Percentiles rank a stretch among this genome's conserved stretches.
phyloP scores from a whole-genome alignment of 1,140 invertebrate genomes.

The Leptopilina boulardi region DNA sequence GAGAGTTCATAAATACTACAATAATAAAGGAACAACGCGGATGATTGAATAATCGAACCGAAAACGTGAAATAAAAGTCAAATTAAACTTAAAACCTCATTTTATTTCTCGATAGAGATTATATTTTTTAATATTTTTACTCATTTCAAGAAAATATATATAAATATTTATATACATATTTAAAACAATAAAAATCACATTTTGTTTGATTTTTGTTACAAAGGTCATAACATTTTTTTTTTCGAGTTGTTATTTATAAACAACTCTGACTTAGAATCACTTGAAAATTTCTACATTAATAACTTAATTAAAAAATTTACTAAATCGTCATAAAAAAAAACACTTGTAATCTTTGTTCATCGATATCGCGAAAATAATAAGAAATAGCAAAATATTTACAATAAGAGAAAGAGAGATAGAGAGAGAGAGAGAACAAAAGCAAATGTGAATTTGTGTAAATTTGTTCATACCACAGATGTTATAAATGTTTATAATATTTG shows the following conservation, averaged over 20 bases:
- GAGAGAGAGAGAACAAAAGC: too few species aligned
- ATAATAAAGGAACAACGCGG: constrained; percentile 53
- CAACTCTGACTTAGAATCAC: constrained; percentile 48
- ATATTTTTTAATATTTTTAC: constrained; percentile 46
- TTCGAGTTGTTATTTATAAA: constrained; percentile 41
- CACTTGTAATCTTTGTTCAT: too few species aligned
- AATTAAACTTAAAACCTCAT: constrained; percentile 61
- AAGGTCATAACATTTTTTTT: neutral
- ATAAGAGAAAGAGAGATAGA: neutral
- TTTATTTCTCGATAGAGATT: constrained; percentile 62
- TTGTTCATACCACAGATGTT: neutral
- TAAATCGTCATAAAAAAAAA: neutral
- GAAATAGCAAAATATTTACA: constrained; percentile 19
- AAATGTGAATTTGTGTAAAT: too few species aligned
- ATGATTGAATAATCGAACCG: constrained; percentile 56
- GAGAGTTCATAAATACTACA: constrained; percentile 52
- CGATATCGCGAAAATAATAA: neutral
- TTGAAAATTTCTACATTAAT: neutral
- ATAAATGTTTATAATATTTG: neutral
- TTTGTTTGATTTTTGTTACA: neutral
- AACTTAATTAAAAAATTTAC: neutral
- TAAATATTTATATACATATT: constrained; percentile 62
- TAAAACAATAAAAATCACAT: constrained; percentile 48
- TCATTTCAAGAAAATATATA: constrained; percentile 55
- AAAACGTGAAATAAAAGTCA: constrained; percentile 66